phyloP scores from a whole-genome alignment of 2,113 vertebrate species.

The Datnioides undecimradiatus region DNA sequence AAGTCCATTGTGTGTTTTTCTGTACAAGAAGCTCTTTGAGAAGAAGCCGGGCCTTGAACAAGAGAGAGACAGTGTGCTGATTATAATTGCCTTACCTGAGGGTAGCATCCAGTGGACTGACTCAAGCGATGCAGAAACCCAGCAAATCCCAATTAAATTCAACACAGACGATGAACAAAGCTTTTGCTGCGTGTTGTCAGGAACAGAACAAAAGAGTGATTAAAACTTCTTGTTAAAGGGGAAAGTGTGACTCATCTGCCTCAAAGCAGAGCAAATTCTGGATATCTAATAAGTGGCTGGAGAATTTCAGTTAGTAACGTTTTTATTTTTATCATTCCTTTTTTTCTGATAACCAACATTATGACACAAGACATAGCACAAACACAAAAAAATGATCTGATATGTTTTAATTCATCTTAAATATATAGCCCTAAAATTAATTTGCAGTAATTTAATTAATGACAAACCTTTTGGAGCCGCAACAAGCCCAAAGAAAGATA shows the following conservation, averaged over 20 bases:
- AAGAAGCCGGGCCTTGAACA: conserved; percentile 47
- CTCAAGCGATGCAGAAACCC: conserved; percentile 58
- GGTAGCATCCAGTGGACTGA: conserved; percentile 55
- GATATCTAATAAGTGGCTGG: conserved; percentile 61
- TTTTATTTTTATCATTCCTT: too few relatives aligned
- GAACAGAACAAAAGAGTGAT: conserved; percentile 67
- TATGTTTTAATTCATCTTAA: conserved; percentile 43
- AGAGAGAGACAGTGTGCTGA: conserved; percentile 44
- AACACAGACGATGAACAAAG: conserved; percentile 67
- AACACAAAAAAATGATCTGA: too few relatives aligned
- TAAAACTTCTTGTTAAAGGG: conserved; percentile 66
- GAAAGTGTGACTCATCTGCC: conserved; percentile 55
- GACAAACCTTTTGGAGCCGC: too few relatives aligned
- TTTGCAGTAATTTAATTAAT: too few relatives aligned
- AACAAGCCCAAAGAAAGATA: too few relatives aligned
- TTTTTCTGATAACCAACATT: too few relatives aligned
- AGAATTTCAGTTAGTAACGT: conserved; percentile 51
- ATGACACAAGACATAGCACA: too few relatives aligned
- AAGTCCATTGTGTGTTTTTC: conserved; percentile 31
- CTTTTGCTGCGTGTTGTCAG: conserved; percentile 56
- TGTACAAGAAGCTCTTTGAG: conserved; percentile 48
- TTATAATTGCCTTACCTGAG: conserved; percentile 78
- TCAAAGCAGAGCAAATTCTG: conserved; percentile 64
- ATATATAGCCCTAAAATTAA: too few relatives aligned
- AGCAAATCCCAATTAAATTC: conserved; percentile 75